Evolutionary conservation across 2,797 vertebrate genomes (phyloP).

Genomic region (Trematomus bernacchii): DNA sequence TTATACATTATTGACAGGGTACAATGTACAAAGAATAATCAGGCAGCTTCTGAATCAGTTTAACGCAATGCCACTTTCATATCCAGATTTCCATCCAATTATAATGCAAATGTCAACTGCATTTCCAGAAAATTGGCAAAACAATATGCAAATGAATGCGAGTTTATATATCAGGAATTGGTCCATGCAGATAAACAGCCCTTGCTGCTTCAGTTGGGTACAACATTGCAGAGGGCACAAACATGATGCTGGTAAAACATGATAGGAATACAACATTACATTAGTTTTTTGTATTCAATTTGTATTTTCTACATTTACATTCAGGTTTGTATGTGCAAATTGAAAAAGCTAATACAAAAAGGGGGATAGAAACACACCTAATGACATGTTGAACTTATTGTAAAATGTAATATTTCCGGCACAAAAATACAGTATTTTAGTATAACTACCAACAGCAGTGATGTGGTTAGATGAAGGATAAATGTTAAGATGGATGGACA

Average conservation of each 20-base stretch:
- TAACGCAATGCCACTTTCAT: background rate
- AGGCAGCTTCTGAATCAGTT: slow-evolving; percentile 4
- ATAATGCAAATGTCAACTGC: background rate
- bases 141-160: background rate
- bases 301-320: background rate
- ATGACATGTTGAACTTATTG: background rate
- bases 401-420: background rate
- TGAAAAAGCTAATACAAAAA: background rate
- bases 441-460: background rate
- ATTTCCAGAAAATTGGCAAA: background rate
- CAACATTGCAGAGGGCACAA: background rate
- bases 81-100: background rate
- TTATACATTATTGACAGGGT: slow-evolving; percentile 15
- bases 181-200: background rate
- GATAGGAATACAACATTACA: background rate
- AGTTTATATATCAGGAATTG: background rate
- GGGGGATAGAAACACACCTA: background rate
- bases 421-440: background rate
- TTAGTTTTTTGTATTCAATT: background rate
- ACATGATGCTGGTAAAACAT: background rate
- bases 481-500: slow-evolving; percentile 5
- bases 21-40: background rate
- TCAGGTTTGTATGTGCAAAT: background rate
- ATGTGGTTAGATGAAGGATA: background rate
- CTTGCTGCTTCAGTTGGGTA: background rate